Base-by-base conservation (phyloP, 2,797 vertebrate species). In the Zonotrichia albicollis region DNA sequence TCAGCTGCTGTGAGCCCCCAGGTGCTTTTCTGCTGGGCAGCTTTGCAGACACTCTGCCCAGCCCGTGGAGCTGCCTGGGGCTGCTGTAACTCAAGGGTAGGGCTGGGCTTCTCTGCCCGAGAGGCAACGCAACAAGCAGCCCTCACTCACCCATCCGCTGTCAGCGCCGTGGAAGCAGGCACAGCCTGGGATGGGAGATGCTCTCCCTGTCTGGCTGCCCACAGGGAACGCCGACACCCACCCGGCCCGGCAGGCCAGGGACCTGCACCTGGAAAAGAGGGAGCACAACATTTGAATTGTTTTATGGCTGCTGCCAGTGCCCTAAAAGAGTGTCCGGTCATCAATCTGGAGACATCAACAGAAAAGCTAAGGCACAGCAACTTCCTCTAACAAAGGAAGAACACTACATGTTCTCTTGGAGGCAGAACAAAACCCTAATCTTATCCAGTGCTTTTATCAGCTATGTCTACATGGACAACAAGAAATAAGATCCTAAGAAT, bases 401-500 rank as follows among this genome's bases (percentile, higher is more conserved):
- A 54, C 30, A 46, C 9, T 38, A 3, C 11, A 60, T 17, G 1
- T 90, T 95, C 94, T 70, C 48, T 34, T 72, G 29, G 81, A 81
- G 60, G 57, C 42, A 84, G 76, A 94, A 45, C 60, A 92, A 93
- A 95, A 85, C 29, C 2, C 2, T 79, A 40, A 92, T 91, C 74
- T 94, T 84, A 91, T 61, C 85, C 68, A 83, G 27, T 8, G 30
- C 14, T 85, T n/a, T 7, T 38, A 94, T 90, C 87, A 87, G 48
- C 48, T 89, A 30, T 80, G 68, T 89, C 85, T 94, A 83, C 51
- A 86, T 68, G 84, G 81, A 88, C 40, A 81, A 55, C 65, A 42
- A 71, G 77, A 96, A 96, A 94, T 80, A 96, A 96, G 81, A 61
- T 68, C 94, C 84, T 89, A 86, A 97, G 96, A 96, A 97, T 72